Base-by-base conservation (phyloP, 2,113 vertebrate genomes). In the Rhegmatorhina hoffmannsi region DNA sequence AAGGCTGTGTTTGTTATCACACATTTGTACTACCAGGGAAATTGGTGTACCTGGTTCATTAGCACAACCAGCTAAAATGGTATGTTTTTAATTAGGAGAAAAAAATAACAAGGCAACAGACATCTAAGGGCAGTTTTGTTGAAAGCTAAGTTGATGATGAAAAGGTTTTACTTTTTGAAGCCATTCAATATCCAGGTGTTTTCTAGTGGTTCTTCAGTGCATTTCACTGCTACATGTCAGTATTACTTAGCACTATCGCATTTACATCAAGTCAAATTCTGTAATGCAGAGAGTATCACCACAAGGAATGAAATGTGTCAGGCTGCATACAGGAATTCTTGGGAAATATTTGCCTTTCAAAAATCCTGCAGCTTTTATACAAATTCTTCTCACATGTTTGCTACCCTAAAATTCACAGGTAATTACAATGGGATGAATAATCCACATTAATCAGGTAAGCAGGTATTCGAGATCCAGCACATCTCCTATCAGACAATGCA, bases 391-490 rank as follows among this genome's bases (percentile, higher is more conserved):
- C 96, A 96, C 96, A 95, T 97, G 90, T 97, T 96, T 96, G 84
- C 97, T 96, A 95, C 95, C 96, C 93, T 96, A 96, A 97, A 97
- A 97, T 97, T 98, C 97, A 93, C 92, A 97, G 94, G 93, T 95
- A 97, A 97, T 97, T 97, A 97, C 95, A 93, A 92, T 88, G 75
- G 92, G 68, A 93, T 92, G 96, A 97, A 92, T 98, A 95, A 96
- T 96, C 94, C 96, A 89, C 96, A 95, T 96, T 97, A 96, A 97
- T 97, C 96, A 98, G 95, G 95, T 94, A 97, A 95, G 91, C 96
- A 94, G 88, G 94, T 92, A 97, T 97, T 94, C 96, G 73, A 96
- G 95, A 97, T 96, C 96, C 96, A 95, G 91, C 63, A 91, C 96
- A 92, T 96, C 83, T 72, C 93, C 91, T 96, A 96, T 96, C 93